Evolutionary conservation across 2,797 vertebrate genomes (phyloP).

Genomic region (Enteromius treurensis): DNA sequence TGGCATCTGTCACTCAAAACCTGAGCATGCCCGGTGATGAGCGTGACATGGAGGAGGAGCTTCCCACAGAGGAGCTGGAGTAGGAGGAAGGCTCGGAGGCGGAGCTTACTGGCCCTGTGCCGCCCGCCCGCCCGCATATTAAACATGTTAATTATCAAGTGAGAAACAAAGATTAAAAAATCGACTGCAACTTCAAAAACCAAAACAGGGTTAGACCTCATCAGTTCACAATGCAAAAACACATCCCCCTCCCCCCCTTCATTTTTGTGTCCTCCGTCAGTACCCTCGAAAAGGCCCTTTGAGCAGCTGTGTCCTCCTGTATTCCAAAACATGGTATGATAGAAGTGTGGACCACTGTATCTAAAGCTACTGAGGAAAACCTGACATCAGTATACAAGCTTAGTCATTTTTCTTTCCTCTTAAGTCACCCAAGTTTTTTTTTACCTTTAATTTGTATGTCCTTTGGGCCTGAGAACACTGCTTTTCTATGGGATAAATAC

Average conservation of each 20-base stretch:
- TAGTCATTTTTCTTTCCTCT: constrained; percentile 61
- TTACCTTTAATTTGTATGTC: constrained; percentile 60
- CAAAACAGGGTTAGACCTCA: constrained; percentile 82
- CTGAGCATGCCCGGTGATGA: constrained; percentile 87
- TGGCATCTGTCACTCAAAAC: constrained; percentile 87
- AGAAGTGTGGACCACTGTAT: constrained; percentile 13
- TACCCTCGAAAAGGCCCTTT: constrained; percentile 43
- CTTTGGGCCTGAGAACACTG: constrained; percentile 66
- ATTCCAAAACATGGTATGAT: constrained; percentile 34
- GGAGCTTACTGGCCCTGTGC: constrained; percentile 63
- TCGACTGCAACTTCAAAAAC: constrained; percentile 74
- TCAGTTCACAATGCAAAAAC: constrained; percentile 75
- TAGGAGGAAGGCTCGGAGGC: constrained; percentile 68
- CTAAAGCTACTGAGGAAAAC: constrained; percentile 37
- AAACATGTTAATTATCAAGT: constrained; percentile 69
- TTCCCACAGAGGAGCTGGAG: constrained; percentile 88
- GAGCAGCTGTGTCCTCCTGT: constrained; percentile 47
- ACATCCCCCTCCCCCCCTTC: constrained; percentile 53
- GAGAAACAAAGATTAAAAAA: constrained; percentile 69
- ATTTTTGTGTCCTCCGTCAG: constrained; percentile 23
- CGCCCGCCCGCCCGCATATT: constrained; percentile 52
- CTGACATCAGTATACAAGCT: constrained; percentile 48
- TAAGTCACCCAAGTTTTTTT: constrained; percentile 58
- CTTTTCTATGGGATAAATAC: constrained; percentile 64
- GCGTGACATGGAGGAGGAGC: constrained; percentile 94